phyloP scores from a whole-genome alignment of 2,113 vertebrate species.

The Ranitomeya imitator region DNA sequence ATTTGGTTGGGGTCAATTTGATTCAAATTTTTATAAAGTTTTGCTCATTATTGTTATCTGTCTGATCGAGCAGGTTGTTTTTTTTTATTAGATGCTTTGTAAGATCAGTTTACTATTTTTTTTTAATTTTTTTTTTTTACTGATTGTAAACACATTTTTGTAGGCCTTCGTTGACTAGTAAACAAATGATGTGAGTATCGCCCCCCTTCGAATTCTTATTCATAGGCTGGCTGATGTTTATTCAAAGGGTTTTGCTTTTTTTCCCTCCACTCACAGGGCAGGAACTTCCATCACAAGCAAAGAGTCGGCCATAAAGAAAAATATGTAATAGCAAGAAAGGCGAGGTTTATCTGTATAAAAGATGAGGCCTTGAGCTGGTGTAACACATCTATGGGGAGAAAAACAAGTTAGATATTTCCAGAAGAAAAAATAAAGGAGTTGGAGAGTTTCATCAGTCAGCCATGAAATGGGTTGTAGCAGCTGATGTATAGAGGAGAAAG shows the following conservation, averaged over 20 bases:
- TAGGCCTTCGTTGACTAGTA: conserved; percentile 1
- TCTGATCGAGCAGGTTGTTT: neutral
- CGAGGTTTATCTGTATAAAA: conserved; percentile 43
- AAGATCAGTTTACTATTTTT: neutral
- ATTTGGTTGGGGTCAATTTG: neutral
- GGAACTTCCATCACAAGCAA: neutral
- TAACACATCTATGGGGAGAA: conserved; percentile 54
- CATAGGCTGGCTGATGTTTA: neutral
- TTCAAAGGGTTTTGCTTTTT: neutral
- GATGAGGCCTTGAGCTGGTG: conserved; percentile 56
- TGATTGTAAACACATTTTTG: neutral
- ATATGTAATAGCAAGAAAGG: neutral
- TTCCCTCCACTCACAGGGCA: neutral
- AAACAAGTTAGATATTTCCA: conserved; percentile 62
- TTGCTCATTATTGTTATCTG: neutral
- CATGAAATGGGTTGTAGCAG: conserved; percentile 81
- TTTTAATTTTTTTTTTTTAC: neutral
- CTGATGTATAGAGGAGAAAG: conserved; percentile 66
- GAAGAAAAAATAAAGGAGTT: conserved; percentile 63
- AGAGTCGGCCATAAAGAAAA: neutral
- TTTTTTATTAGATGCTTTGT: neutral
- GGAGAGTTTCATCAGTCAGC: conserved; percentile 75
- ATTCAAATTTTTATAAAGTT: neutral
- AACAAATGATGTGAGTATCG: neutral
- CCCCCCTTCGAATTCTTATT: conserved; percentile 18